Base-by-base conservation (phyloP, 92 coral and sea anemone genomes). In the Actinernus sp. region DNA sequence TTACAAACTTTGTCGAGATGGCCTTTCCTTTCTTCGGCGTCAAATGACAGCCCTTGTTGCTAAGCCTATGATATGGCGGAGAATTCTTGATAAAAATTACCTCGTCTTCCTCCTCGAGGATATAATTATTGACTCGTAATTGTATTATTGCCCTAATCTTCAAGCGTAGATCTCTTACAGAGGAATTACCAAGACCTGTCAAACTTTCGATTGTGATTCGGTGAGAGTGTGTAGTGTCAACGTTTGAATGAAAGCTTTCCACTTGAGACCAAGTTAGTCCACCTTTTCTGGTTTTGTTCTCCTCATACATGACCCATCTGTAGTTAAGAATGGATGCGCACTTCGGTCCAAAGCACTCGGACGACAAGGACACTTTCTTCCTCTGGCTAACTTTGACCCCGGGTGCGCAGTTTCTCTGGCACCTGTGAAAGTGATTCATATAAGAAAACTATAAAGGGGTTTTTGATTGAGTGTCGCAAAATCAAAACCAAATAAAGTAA, bases 11-110 rank as follows among this genome's bases (percentile, higher is more conserved):
- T 37, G 91, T 89, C 2, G 78, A 53, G 48, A 74, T 12, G 1
- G 96, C 92, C 32, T 84, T 82, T 4, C 96, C 96, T 34, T 50
- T 33, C 48, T 3, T 27, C 11, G 96, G 96, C 1, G 43, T 51
- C 0, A 71, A 66, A 12, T 49, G 55, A 44, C 92, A 80, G 1
- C 85, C 71, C 2, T 29, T 25, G 14, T 53, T 17, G 9, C 71
- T 34, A 11, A 47, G 18, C 11, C 26, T 23, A 4, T 55, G 40
- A n/a, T 29, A 20, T 3, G 96, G 96, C 17, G 91, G 87, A 1
- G 85, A 64, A 65, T 88, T 88, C 9, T 75, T 58, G 11, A 55
- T 58, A 18, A 88, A 73, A 4, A 76, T 55, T 11, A 73, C 52
- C 36, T 56, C 73, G 40, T 71, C 90, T 11, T 49, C 37, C 18